Percentiles rank a stretch among this genome's conserved stretches.
Conservation (phyloP, 2,113 vertebrate species). For the Macrotis lagotis region DNA sequence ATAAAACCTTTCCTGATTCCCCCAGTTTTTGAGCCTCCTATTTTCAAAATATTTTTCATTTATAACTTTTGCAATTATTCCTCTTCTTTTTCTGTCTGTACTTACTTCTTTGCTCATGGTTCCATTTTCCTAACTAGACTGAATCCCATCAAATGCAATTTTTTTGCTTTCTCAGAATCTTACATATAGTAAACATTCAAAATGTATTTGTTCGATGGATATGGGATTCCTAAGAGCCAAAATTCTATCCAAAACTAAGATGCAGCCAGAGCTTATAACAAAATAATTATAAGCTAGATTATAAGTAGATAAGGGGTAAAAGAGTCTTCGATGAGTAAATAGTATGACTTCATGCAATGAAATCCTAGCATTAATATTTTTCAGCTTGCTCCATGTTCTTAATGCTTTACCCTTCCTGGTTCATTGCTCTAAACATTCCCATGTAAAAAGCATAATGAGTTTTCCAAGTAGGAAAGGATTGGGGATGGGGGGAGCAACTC, state of each 20-base stretch:
- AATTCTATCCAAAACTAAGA: not conserved
- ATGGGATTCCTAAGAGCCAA: not conserved
- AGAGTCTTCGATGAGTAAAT: not conserved
- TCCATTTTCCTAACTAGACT: not conserved
- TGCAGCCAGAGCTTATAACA: constrained; percentile 17
- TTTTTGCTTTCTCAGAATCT: not conserved
- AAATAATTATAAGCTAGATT: too few species aligned
- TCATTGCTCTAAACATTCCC: constrained; percentile 5
- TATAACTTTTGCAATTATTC: not conserved
- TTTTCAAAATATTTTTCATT: not conserved
- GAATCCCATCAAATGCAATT: not conserved
- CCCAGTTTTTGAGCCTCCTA: not conserved
- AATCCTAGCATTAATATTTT: constrained; percentile 2
- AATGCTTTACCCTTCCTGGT: not conserved
- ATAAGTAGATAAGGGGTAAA: constrained; percentile 7
- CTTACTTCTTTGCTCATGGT: not conserved
- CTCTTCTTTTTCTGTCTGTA: not conserved
- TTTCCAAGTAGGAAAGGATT: not conserved
- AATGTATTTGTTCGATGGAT: not conserved
- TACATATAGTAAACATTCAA: not conserved
- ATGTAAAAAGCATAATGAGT: not conserved
- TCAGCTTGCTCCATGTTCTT: not conserved
- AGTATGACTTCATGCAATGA: not conserved
- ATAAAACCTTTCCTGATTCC: not conserved
- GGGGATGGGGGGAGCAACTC: not conserved